These are phyloP conservation scores for Conus betulinus DNA, from an alignment of 1,140 invertebrate genomes.

Conservation along the genomic window DNA sequence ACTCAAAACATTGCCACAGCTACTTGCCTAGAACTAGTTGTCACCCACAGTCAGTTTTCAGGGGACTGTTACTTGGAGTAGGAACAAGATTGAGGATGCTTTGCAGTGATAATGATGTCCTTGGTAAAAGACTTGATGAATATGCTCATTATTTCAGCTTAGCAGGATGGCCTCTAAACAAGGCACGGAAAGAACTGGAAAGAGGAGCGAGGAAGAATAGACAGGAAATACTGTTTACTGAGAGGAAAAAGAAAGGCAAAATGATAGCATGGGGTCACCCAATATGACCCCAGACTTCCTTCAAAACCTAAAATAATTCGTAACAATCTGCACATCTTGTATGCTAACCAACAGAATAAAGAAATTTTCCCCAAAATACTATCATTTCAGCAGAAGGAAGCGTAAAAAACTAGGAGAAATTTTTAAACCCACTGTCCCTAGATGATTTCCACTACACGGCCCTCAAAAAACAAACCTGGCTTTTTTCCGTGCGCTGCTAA, in stretches of 20 bases:
- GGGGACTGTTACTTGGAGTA: not conserved
- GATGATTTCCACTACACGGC: not conserved
- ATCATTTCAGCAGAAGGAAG: not conserved
- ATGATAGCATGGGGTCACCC: not conserved
- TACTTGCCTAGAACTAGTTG: not conserved
- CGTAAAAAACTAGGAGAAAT: not conserved
- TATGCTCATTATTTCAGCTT: not conserved
- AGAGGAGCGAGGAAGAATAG: too few relatives aligned
- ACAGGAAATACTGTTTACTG: too few relatives aligned
- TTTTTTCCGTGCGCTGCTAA: not conserved
- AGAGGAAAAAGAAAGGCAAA: not conserved
- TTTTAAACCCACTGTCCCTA: not conserved
- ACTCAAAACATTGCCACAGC: conserved; percentile 4
- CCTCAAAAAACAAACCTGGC: not conserved
- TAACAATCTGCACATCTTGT: not conserved
- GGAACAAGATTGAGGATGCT: not conserved
- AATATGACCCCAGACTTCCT: not conserved
- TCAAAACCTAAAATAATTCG: not conserved
- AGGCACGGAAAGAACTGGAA: not conserved
- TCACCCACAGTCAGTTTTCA: not conserved
- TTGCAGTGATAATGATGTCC: not conserved
- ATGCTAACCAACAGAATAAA: not conserved
- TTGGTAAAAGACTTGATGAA: not conserved
- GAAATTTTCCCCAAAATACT: not conserved
- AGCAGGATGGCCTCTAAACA: not conserved